A percentile compares a stretch with the other conserved stretches of the same genome.
These are phyloP conservation scores for Drosophila miranda DNA, from an alignment of 1,140 invertebrate species.

Conservation along the genomic window DNA sequence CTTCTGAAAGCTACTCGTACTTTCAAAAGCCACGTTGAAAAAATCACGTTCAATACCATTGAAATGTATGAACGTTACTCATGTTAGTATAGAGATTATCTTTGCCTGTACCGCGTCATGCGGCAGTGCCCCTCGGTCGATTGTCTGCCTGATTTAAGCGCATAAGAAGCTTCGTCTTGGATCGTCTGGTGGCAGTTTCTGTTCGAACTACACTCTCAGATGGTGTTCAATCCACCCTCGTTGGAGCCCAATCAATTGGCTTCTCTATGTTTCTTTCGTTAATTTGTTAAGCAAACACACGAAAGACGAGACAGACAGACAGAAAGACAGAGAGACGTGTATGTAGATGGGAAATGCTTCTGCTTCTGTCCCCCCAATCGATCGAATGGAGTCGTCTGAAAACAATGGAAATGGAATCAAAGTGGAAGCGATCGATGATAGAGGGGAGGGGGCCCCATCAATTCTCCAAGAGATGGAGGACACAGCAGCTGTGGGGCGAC, in stretches of 20 bases:
- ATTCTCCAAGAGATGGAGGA: constrained; percentile 14
- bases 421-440: background rate
- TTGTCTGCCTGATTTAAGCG: too few species aligned
- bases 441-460: constrained; percentile 12
- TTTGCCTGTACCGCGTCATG: too few species aligned
- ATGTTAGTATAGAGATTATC: too few species aligned
- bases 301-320: constrained; percentile 1
- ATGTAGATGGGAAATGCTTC: constrained; percentile 11
- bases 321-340: constrained; percentile 2
- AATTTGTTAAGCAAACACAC: constrained; percentile 53
- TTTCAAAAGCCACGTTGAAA: too few species aligned
- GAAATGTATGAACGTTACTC: too few species aligned
- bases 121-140: too few species aligned
- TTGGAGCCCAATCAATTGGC: constrained; percentile 33
- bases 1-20: too few species aligned
- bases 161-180: background rate
- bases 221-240: constrained; percentile 34
- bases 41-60: too few species aligned
- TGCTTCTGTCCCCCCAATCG: constrained; percentile 16
- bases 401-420: constrained; percentile 5
- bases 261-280: constrained; percentile 23
- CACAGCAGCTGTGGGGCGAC: background rate
- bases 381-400: constrained; percentile 19
- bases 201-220: too few species aligned
- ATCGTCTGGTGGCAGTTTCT: background rate